Evolutionary conservation across 2,797 vertebrate genomes (phyloP).

Genomic region (Alca torda): DNA sequence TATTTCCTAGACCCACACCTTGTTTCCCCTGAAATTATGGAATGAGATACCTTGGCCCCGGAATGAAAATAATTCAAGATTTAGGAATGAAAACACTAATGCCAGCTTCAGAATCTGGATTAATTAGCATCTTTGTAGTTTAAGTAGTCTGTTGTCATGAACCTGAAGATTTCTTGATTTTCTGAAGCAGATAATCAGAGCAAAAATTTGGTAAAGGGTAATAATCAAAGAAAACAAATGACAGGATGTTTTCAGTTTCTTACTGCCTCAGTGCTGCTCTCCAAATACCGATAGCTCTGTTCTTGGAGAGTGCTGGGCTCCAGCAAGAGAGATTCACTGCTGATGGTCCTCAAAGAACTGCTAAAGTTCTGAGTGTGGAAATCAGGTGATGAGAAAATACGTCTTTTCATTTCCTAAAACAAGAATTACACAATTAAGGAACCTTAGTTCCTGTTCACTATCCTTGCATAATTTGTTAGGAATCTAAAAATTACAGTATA

Average conservation of each 20-base stretch:
- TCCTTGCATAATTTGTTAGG: neutral
- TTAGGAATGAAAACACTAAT: neutral
- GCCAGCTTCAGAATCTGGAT: neutral
- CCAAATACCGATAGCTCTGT: neutral
- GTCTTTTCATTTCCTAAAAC: neutral
- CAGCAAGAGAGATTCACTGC: neutral
- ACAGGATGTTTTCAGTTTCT: neutral
- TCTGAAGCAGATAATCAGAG: neutral
- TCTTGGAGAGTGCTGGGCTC: neutral
- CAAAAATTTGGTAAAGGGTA: neutral
- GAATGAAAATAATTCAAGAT: neutral
- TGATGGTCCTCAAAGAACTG: neutral
- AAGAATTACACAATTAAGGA: neutral
- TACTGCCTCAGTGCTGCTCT: neutral
- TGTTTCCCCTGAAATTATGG: neutral
- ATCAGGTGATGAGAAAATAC: neutral
- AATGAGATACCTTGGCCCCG: neutral
- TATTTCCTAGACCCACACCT: neutral
- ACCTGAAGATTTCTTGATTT: neutral
- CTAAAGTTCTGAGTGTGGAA: neutral
- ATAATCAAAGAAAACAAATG: neutral
- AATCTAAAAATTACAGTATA: neutral
- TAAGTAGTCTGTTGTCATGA: neutral
- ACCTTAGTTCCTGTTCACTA: neutral
- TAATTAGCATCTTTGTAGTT: fast-evolving